Conservation (phyloP, 64 coral and sea anemone species). For the Porites australiensis region DNA sequence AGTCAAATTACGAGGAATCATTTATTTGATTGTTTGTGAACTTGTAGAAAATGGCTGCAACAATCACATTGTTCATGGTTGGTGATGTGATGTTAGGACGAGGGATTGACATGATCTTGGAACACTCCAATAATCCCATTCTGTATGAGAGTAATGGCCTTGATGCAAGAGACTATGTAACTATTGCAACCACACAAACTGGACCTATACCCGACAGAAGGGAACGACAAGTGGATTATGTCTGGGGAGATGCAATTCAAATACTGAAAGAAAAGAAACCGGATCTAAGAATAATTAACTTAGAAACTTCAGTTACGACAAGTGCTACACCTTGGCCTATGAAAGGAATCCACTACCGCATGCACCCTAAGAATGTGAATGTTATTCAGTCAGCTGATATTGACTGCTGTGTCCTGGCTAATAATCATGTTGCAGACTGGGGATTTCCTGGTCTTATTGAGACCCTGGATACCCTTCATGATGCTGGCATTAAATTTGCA, state of each 20-base stretch:
- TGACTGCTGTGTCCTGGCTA: conserved; percentile 84
- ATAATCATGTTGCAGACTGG: conserved; percentile 95
- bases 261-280: conserved; percentile 78
- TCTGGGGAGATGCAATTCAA: conserved; percentile 85
- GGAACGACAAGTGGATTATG: conserved; percentile 73
- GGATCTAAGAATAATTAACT: conserved; percentile 89
- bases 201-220: conserved; percentile 66
- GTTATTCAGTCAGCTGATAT: conserved; percentile 80
- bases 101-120: conserved; percentile 90
- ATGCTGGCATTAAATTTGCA: conserved; percentile 62
- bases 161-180: conserved; percentile 87
- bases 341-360: conserved; percentile 91
- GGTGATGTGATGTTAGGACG: conserved; percentile 95
- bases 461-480: conserved; percentile 69
- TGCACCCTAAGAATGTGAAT: conserved; percentile 91
- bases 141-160: conserved; percentile 88
- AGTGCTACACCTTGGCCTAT: conserved; percentile 80
- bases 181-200: conserved; percentile 76
- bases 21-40: background rate
- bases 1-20: background rate
- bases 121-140: conserved; percentile 74
- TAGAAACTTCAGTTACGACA: conserved; percentile 87
- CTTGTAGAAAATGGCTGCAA: conserved; percentile 14
- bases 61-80: conserved; percentile 80
- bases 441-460: conserved; percentile 82